Base-by-base conservation (phyloP, 2,888 invertebrate genomes). In the Drosophila subsilvestris region DNA sequence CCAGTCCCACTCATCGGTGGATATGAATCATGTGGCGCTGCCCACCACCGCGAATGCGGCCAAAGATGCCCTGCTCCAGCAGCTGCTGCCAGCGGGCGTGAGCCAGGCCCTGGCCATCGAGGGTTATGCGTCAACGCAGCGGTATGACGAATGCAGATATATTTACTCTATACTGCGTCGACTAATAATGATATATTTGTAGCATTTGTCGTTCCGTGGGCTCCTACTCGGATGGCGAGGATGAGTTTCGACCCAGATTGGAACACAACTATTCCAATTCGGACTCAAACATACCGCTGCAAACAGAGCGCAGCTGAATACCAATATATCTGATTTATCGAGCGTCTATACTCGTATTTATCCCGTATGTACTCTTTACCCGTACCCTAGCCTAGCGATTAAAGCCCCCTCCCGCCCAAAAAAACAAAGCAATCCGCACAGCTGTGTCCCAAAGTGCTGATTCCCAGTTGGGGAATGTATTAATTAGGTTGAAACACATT, bases 181-280 rank as follows among this genome's bases (percentile, higher is more conserved):
- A 50, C 20, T 29, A 42, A 44, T 14, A 8, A 10, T 1, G 12
- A 42, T 32, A 10, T 17, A 1, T 7, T 44, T 18, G 0, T 44
- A 90, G 91, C 22, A 86, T 80, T 60, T 89, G 89, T 60, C 90
- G 91, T n/a, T 92, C 91, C 20, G 90, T 90, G 59, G 91, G 91
- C 57, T 91, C 91, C 55, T 92, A 91, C 78, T 89, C 91, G 10
- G 91, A 91, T 75, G 80, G 87, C 37, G 90, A 90, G 75, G 90
- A 86, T 5, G 90, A 89, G 42, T 84, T 72, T 60, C 72, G 84
- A 43, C 65, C 80, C 20, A 78, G 78, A 55, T 59, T 80, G 75
- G 83, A 81, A 14, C 89, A 90, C 29, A 80, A 65, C 63, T 90
- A 89, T 74, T 90, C 90, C 53, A 90, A 87, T 72, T 90, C 90